Evolutionary conservation across 2,113 vertebrate species (phyloP).

Genomic region (Anhinga rufa): DNA sequence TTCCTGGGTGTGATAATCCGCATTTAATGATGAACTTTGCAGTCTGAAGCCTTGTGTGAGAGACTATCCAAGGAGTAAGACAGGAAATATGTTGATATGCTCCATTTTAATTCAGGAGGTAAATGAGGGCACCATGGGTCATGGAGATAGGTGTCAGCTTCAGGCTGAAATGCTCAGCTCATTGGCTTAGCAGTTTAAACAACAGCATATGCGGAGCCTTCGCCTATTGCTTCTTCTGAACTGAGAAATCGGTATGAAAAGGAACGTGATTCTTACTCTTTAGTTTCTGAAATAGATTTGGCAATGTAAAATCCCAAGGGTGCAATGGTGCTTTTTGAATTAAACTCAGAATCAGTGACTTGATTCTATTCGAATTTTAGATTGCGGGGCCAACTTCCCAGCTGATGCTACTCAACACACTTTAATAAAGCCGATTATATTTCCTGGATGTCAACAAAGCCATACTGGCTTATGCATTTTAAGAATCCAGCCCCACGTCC

Average conservation of each 20-base stretch:
- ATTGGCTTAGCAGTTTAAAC: neutral
- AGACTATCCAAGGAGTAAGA: neutral
- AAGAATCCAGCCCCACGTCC: neutral
- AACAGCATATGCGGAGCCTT: neutral
- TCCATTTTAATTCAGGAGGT: neutral
- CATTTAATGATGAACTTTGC: constrained; percentile 15
- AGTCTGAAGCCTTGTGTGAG: neutral
- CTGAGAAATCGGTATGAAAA: neutral
- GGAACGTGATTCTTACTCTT: neutral
- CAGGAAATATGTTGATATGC: neutral
- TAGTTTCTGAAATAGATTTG: neutral
- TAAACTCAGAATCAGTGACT: neutral
- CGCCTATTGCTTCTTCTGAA: neutral
- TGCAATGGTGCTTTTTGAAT: neutral
- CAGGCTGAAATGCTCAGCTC: neutral
- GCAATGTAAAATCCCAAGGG: neutral
- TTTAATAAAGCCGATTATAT: neutral
- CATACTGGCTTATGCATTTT: neutral
- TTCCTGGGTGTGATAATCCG: constrained; percentile 14
- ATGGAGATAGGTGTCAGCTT: neutral
- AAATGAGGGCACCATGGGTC: neutral
- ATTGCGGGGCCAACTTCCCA: neutral
- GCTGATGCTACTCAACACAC: neutral
- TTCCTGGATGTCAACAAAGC: neutral
- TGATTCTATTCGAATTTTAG: neutral